Percentiles rank a stretch among this genome's conserved stretches.
Evolutionary conservation across 2,888 invertebrate genomes (phyloP).

Genomic region (Drosophila quasianomalipes): DNA sequence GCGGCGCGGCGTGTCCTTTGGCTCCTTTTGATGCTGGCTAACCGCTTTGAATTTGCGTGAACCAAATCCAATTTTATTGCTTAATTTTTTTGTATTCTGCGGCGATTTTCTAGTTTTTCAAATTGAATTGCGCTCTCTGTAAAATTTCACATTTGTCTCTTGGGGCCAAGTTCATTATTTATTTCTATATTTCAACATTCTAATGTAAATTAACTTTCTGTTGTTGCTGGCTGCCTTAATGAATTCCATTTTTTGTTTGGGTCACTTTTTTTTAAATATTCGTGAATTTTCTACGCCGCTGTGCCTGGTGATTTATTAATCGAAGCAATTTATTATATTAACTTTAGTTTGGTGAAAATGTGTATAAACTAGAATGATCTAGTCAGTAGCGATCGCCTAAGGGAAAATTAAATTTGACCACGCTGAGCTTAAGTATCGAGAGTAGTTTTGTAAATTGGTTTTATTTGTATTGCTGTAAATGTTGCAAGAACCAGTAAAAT

Average conservation of each 20-base stretch:
- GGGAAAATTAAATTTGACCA: not conserved
- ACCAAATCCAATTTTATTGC: slow-evolving; percentile 86
- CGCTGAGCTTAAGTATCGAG: not conserved
- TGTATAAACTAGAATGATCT: not conserved
- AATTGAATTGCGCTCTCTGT: slow-evolving; percentile 73
- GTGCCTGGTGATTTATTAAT: slow-evolving; percentile 58
- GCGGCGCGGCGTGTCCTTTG: slow-evolving; percentile 54
- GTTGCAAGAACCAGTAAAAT: not conserved
- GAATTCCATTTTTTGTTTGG: slow-evolving; percentile 17
- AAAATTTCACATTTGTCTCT: slow-evolving; percentile 82
- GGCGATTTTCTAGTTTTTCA: slow-evolving; percentile 65
- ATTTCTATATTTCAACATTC: slow-evolving; percentile 60
- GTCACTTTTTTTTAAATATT: slow-evolving; percentile 32
- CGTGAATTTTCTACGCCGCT: slow-evolving; percentile 44
- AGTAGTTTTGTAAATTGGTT: not conserved
- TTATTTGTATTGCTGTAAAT: not conserved
- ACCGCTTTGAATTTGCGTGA: slow-evolving; percentile 82
- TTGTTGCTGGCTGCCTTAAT: slow-evolving; percentile 34
- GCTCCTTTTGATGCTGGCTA: slow-evolving; percentile 67
- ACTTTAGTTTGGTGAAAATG: slow-evolving; percentile 13
- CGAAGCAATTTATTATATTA: slow-evolving; percentile 53
- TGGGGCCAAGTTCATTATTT: slow-evolving; percentile 70
- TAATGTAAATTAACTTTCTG: slow-evolving; percentile 67
- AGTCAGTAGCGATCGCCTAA: not conserved
- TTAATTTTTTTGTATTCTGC: slow-evolving; percentile 82